Base-by-base conservation (phyloP, 1,140 invertebrate genomes). In the Pseudachorutes palmiensis region DNA sequence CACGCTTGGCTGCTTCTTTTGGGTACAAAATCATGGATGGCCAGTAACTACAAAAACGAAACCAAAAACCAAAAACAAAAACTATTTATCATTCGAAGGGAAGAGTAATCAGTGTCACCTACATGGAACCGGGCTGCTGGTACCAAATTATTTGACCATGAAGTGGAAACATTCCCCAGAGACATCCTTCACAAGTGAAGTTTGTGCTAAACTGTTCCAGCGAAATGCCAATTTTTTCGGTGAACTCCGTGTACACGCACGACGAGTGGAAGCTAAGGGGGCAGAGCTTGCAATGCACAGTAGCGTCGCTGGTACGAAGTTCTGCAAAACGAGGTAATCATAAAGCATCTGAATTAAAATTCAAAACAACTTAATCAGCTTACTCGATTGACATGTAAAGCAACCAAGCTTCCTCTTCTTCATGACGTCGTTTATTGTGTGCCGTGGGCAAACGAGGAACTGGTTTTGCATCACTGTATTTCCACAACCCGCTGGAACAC, bases 131-230 rank as follows among this genome's bases (percentile, higher is more conserved):
- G 0, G 68, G 62, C 59, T 72, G 71, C 22, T 68, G 68, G 36
- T 33, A 72, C 71, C 71, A 72, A 16, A 72, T 66, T 0, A 68
- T 64, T 57, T 70, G 66, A 1, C 71, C 71, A 22, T 68, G 68
- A 9, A 70, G 29, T 12, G 71, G 71, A 64, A 49, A 72, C 22
- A 68, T 22, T 12, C 71, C 71, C 68, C 68, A 72, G 19, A 29
- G 45, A 28, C 71, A 72, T 9, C 22, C 26, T 0, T 32, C 45
- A 55, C 71, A 72, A 31, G 70, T 66, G 41, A 69, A 72, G 19
- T 48, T 36, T 9, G 3, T 19, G 1, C 26, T 57, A 49, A 65
- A 70, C 2, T 55, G 29, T 28, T 65, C 28, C 12, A 72, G n/a
- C 16, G 45, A 5, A 1, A 36, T 2, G 12, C 61, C 45, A 31